phyloP scores from a whole-genome alignment of 92 coral and sea anemone species.

The Epizoanthus stellaris region DNA sequence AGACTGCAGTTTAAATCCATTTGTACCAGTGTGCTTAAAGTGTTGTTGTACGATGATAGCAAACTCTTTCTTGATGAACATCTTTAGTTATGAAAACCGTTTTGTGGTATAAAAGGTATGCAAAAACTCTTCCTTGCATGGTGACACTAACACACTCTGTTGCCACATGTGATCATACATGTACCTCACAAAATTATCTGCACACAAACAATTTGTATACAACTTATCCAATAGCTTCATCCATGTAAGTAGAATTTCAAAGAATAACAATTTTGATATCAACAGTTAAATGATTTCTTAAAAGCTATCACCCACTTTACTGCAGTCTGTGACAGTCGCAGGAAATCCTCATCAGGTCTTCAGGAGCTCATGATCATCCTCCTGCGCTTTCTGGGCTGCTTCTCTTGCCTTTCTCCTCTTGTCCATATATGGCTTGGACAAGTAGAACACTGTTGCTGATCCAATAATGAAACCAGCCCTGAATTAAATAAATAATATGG shows the following conservation, averaged over 20 bases:
- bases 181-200: too few species aligned
- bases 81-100: too few species aligned
- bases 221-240: background rate
- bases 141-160: too few species aligned
- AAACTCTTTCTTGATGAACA: too few species aligned
- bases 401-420: slow-evolving; percentile 79
- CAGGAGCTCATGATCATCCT: slow-evolving; percentile 39
- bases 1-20: too few species aligned
- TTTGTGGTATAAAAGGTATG: too few species aligned
- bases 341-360: slow-evolving; percentile 30
- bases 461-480: slow-evolving; percentile 87
- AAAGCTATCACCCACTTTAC: slow-evolving; percentile 10
- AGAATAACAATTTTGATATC: background rate
- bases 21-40: too few species aligned
- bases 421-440: slow-evolving; percentile 92
- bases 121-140: too few species aligned
- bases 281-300: background rate
- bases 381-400: slow-evolving; percentile 48
- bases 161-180: too few species aligned
- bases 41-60: too few species aligned
- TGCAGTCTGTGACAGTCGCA: background rate
- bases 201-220: too few species aligned
- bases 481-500: background rate
- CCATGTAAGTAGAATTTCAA: background rate
- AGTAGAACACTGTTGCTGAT: slow-evolving; percentile 81